These are phyloP conservation scores for Drosophila setifemur DNA, from an alignment of 1,140 invertebrate genomes.

Conservation along the genomic window DNA sequence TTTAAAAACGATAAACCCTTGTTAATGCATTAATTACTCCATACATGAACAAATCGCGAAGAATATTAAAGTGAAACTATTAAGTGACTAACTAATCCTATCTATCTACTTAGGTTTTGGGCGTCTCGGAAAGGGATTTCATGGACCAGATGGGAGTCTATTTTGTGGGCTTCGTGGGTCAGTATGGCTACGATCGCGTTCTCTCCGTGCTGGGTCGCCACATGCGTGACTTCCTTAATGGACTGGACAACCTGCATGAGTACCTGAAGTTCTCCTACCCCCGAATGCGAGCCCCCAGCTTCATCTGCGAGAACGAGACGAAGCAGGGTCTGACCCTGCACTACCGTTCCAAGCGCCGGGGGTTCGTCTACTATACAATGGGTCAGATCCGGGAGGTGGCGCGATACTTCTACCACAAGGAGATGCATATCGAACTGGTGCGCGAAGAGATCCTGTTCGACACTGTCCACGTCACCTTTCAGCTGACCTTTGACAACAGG, in stretches of 20 bases:
- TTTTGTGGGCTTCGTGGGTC: conserved; percentile 95
- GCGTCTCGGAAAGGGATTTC: conserved; percentile 92
- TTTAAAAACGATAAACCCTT: too few relatives aligned
- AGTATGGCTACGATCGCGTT: conserved; percentile 96
- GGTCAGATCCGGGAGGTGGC: conserved; percentile 97
- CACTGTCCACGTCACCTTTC: conserved; percentile 96
- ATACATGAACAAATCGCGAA: too few relatives aligned
- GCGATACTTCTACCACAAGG: conserved; percentile 95
- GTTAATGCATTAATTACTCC: too few relatives aligned
- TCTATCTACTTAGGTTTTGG: conserved; percentile 86
- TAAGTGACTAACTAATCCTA: too few relatives aligned
- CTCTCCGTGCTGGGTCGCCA: conserved; percentile 94
- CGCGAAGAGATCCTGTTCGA: conserved; percentile 93
- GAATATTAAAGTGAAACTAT: too few relatives aligned
- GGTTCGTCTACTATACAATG: conserved; percentile 98
- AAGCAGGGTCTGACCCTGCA: conserved; percentile 95
- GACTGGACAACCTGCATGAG: conserved; percentile 97
- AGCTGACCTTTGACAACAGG: conserved; percentile 96
- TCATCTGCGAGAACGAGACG: conserved; percentile 98
- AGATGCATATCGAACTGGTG: conserved; percentile 95
- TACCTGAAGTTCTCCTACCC: conserved; percentile 98
- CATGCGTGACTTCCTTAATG: conserved; percentile 97
- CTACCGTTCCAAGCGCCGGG: conserved; percentile 95
- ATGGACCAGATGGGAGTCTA: conserved; percentile 95
- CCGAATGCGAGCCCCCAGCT: conserved; percentile 94